phyloP scores from a whole-genome alignment of 2,888 invertebrate genomes.

The Mythimna ferrago region DNA sequence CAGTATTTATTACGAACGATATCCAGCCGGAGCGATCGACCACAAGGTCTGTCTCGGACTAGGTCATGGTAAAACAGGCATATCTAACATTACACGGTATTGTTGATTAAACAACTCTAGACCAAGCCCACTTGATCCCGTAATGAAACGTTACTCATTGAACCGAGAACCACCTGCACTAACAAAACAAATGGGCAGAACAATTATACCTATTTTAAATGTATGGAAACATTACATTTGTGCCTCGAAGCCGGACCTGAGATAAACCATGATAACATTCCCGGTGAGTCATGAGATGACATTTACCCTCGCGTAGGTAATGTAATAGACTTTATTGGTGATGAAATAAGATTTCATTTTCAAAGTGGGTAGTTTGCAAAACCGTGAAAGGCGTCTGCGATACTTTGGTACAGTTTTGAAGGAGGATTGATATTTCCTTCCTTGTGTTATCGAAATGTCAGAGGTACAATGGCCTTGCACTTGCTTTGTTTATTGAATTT shows the following conservation, averaged over 20 bases:
- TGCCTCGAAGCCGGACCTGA: slow-evolving; percentile 41
- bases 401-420: slow-evolving; percentile 36
- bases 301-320: slow-evolving; percentile 12
- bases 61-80: slow-evolving; percentile 49
- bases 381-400: slow-evolving; percentile 37
- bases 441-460: slow-evolving; percentile 40
- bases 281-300: slow-evolving; percentile 53
- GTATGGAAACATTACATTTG: slow-evolving; percentile 54
- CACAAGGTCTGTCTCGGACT: slow-evolving; percentile 48
- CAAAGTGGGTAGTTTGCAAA: slow-evolving; percentile 3
- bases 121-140: slow-evolving; percentile 46
- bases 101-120: slow-evolving; percentile 56
- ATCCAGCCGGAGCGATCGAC: slow-evolving; percentile 43
- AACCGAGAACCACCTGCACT: slow-evolving; percentile 54
- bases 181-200: slow-evolving; percentile 56
- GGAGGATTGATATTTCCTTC: slow-evolving; percentile 57
- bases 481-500: neutral
- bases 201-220: slow-evolving; percentile 51
- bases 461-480: slow-evolving; percentile 15
- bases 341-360: slow-evolving; percentile 29
- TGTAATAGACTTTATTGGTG: slow-evolving; percentile 12
- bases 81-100: slow-evolving; percentile 52
- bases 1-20: slow-evolving; percentile 49
- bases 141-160: slow-evolving; percentile 45
- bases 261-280: slow-evolving; percentile 57